phyloP scores from a whole-genome alignment of 2,113 vertebrate genomes.

The Elephantulus edwardii region DNA sequence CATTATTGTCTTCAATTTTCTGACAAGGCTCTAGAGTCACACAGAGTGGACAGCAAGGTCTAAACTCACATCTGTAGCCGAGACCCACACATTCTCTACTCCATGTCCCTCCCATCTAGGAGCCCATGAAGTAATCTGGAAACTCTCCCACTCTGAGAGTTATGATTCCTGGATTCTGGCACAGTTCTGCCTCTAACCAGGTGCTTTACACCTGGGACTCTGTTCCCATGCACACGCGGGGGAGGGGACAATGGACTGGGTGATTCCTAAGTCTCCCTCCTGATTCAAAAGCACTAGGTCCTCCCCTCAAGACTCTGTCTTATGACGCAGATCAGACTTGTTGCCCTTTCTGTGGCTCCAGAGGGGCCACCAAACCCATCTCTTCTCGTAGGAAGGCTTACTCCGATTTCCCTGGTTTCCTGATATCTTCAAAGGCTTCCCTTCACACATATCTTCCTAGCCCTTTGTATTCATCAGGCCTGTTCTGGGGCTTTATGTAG shows the following conservation, averaged over 20 bases:
- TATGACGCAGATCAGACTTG: neutral
- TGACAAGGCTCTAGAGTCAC: neutral
- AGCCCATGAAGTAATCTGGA: neutral
- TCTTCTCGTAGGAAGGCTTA: neutral
- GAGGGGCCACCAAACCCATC: neutral
- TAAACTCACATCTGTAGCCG: neutral
- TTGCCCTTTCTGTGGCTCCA: neutral
- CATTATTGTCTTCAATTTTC: neutral
- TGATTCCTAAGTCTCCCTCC: neutral
- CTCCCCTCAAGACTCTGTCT: neutral
- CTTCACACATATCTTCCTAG: neutral
- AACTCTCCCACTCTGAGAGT: neutral
- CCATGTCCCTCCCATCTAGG: neutral
- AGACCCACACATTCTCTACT: neutral
- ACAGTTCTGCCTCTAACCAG: neutral
- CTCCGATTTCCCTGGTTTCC: neutral
- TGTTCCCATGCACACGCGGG: neutral
- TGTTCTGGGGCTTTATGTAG: neutral
- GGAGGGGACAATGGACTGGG: neutral
- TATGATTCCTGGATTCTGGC: neutral
- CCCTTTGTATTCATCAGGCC: neutral
- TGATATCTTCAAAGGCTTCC: neutral
- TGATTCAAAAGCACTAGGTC: neutral
- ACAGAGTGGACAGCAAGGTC: neutral
- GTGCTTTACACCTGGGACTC: neutral